Percentiles rank a stretch among this genome's conserved stretches.
Conservation (phyloP, 2,113 vertebrate genomes). For the Pelodiscus sinensis region DNA sequence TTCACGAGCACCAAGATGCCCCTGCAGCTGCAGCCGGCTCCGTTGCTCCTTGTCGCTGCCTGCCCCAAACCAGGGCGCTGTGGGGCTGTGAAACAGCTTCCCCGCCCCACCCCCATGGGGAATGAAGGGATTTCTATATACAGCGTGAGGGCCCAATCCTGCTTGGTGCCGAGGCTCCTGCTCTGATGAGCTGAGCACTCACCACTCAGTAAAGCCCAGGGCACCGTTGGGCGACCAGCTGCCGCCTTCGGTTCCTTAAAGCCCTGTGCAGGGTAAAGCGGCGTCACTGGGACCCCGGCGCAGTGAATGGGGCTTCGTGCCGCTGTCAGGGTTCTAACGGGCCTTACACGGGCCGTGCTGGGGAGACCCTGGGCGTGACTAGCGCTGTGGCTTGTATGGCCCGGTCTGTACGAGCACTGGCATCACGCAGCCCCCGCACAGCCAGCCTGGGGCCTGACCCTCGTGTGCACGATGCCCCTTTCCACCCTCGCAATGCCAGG, state of each 20-base stretch:
- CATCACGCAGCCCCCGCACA: not conserved
- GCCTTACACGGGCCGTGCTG: not conserved
- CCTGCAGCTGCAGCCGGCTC: not conserved
- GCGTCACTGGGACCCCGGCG: not conserved
- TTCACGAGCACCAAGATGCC: not conserved
- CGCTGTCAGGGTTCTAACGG: not conserved
- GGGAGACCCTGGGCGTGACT: not conserved
- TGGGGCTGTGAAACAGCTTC: not conserved
- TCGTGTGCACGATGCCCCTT: not conserved
- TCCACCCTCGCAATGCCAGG: no score
- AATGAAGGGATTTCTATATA: not conserved
- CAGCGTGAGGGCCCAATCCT: not conserved
- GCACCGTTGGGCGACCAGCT: not conserved
- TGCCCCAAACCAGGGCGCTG: not conserved
- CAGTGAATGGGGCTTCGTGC: not conserved
- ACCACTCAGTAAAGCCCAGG: not conserved
- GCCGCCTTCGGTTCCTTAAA: not conserved
- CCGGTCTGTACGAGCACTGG: not conserved
- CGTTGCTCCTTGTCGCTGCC: not conserved
- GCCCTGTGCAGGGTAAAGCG: no score
- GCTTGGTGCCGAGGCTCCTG: not conserved
- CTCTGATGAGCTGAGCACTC: not conserved
- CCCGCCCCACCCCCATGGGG: no score
- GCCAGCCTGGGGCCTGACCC: not conserved
- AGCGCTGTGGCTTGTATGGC: not conserved